Conservation (phyloP, 2,797 vertebrate species). For the Knipowitschia caucasica region DNA sequence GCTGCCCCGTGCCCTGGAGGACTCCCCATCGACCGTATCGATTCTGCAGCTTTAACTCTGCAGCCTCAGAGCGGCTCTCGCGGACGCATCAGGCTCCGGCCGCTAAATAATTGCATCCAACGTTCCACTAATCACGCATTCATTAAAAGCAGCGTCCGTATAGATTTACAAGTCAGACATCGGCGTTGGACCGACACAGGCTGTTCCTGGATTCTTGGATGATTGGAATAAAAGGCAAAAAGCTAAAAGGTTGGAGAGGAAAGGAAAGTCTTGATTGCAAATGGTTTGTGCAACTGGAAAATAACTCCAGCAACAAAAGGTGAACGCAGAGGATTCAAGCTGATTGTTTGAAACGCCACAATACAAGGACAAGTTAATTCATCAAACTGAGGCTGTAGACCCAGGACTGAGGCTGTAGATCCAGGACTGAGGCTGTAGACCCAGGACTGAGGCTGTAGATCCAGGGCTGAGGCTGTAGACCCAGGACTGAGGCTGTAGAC, state of each 20-base stretch:
- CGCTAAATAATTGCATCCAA: conserved; percentile 18
- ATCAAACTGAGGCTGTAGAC: too few species aligned
- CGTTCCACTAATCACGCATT: conserved; percentile 5
- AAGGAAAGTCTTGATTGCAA: background rate
- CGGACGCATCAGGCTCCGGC: background rate
- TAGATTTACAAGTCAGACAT: conserved; percentile 1
- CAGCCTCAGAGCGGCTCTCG: conserved; percentile 12
- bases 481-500: too few species aligned
- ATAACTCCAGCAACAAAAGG: background rate
- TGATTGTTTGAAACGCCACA: background rate
- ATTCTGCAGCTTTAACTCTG: conserved; percentile 17
- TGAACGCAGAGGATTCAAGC: background rate
- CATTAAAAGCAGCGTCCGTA: background rate
- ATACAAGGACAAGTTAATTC: too few species aligned
- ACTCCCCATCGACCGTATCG: conserved; percentile 25
- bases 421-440: too few species aligned
- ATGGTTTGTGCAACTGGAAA: background rate
- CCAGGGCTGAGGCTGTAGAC: too few species aligned
- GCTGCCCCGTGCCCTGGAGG: background rate
- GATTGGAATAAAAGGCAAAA: background rate
- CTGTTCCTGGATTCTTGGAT: too few species aligned
- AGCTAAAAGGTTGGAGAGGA: background rate
- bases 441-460: too few species aligned
- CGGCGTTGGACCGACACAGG: background rate
- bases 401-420: too few species aligned